phyloP scores from a whole-genome alignment of 2,888 invertebrate genomes.

The Andrena haemorrhoa region DNA sequence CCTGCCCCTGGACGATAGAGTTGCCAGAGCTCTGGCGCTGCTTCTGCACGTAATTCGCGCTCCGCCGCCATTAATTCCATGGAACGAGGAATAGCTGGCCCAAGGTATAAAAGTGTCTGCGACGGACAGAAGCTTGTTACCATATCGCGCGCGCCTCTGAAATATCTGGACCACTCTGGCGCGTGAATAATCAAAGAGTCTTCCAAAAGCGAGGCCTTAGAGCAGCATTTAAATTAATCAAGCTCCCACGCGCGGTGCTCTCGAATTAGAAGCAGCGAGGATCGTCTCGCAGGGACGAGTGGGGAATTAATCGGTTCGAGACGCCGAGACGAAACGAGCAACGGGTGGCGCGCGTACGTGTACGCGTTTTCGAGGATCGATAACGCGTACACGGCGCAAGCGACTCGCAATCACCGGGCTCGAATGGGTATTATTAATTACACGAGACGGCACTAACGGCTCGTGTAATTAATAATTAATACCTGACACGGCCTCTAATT shows the following conservation, averaged over 20 bases:
- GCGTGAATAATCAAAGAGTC: too few relatives aligned
- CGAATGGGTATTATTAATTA: constrained; percentile 54
- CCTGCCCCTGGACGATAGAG: constrained; percentile 9
- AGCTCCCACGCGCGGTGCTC: not conserved
- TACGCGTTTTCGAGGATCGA: constrained; percentile 38
- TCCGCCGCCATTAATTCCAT: not conserved
- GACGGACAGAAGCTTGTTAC: too few relatives aligned
- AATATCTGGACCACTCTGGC: too few relatives aligned
- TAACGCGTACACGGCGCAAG: constrained; percentile 21
- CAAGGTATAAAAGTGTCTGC: too few relatives aligned
- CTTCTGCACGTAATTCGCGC: constrained; percentile 26
- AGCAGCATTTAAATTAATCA: not conserved
- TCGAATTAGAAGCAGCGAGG: not conserved
- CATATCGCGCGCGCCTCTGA: too few relatives aligned
- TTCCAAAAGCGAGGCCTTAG: too few relatives aligned
- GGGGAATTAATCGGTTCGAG: not conserved
- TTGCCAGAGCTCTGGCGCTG: constrained; percentile 1
- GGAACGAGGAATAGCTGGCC: not conserved
- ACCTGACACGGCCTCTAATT: constrained; percentile 40
- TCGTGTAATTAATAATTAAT: constrained; percentile 56
- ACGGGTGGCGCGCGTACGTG: not conserved
- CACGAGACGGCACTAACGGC: constrained; percentile 38
- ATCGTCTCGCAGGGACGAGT: not conserved
- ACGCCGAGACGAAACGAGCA: not conserved
- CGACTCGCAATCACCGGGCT: constrained; percentile 44